phyloP scores from a whole-genome alignment of 2,797 vertebrate genomes.

The Syngnathus rostellatus region DNA sequence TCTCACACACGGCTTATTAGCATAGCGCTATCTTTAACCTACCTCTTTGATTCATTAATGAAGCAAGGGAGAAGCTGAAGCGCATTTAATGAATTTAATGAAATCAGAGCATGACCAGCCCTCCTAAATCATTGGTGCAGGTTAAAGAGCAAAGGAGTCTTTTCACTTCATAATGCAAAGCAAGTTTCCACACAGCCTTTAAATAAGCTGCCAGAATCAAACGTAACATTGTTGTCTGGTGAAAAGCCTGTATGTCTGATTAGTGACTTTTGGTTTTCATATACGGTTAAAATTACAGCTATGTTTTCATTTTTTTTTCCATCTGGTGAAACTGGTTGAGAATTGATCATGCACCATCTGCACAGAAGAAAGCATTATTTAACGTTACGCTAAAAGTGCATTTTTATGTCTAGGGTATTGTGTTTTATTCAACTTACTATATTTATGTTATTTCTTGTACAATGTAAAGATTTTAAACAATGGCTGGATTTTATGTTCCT shows the following conservation, averaged over 20 bases:
- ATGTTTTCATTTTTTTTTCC: no score
- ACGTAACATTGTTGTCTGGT: constrained; percentile 4
- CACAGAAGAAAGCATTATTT: no score
- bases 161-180: constrained; percentile 21
- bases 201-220: not conserved
- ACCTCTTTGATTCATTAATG: constrained; percentile 56
- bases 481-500: not conserved
- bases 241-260: not conserved
- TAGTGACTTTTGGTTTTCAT: not conserved
- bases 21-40: constrained; percentile 56
- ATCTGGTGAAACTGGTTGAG: no score
- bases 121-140: constrained; percentile 39
- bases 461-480: not conserved
- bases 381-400: no score
- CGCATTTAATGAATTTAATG: constrained; percentile 54
- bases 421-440: no score
- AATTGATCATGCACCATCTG: no score
- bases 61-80: constrained; percentile 52
- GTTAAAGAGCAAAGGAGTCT: constrained; percentile 39
- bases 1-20: constrained; percentile 42
- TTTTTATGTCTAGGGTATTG: no score
- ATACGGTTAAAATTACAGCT: no score
- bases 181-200: not conserved
- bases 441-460: not conserved
- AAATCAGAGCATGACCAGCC: constrained; percentile 46